phyloP scores from a whole-genome alignment of 1,140 invertebrate genomes.

The Prorops nasuta region DNA sequence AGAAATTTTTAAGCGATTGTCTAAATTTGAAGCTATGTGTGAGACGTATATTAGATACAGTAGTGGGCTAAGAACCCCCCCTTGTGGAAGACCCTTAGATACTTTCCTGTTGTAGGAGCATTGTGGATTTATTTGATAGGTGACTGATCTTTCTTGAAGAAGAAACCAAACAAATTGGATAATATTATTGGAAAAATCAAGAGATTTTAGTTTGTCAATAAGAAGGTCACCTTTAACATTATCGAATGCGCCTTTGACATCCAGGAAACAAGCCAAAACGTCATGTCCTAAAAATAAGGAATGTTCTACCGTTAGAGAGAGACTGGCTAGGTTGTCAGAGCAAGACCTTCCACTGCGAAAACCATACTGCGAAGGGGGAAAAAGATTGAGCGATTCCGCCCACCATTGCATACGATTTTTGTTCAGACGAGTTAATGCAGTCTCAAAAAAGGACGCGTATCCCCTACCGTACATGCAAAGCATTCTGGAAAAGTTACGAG shows the following conservation, averaged over 20 bases:
- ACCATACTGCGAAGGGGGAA: not conserved
- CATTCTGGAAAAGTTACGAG: too few relatives aligned
- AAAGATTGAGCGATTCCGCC: not conserved
- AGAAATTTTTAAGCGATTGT: not conserved
- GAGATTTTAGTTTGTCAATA: not conserved
- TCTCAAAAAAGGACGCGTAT: too few relatives aligned
- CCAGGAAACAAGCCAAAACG: not conserved
- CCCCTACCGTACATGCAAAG: too few relatives aligned
- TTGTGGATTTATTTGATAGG: not conserved
- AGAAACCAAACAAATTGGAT: not conserved
- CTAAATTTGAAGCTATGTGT: not conserved
- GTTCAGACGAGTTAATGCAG: too few relatives aligned
- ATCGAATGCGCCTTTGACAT: not conserved
- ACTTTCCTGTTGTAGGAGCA: not conserved
- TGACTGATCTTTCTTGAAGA: not conserved
- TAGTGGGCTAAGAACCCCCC: slow-evolving; percentile 9
- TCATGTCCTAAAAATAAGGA: not conserved
- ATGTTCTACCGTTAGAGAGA: not conserved
- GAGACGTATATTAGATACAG: not conserved
- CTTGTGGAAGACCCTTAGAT: slow-evolving; percentile 14
- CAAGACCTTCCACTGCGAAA: slow-evolving; percentile 1
- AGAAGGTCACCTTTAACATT: not conserved
- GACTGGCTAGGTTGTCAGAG: not conserved
- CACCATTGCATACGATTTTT: slow-evolving; percentile 1
- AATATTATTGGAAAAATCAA: not conserved